Evolutionary conservation across 1,140 invertebrate genomes (phyloP).

Genomic region (Nasonia giraulti): DNA sequence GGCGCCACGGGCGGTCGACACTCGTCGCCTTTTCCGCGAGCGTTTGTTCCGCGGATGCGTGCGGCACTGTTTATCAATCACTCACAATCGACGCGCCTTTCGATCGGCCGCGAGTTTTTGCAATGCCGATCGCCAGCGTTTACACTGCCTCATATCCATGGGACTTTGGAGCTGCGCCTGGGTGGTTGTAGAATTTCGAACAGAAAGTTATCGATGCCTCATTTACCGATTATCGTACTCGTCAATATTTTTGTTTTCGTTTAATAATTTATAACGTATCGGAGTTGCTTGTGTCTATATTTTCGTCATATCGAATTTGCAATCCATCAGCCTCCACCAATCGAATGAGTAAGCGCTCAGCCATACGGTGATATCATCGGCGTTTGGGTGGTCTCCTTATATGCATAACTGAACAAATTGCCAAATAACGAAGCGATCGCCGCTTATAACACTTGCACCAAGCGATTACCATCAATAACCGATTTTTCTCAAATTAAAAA

Average conservation of each 20-base stretch:
- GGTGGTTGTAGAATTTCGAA: not conserved
- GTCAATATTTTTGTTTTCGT: no score
- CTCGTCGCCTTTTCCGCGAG: slow-evolving; percentile 56
- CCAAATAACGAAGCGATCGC: not conserved
- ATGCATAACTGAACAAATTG: slow-evolving; percentile 8
- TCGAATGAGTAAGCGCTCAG: not conserved
- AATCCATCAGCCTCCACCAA: not conserved
- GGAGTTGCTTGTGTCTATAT: no score
- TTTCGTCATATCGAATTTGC: not conserved
- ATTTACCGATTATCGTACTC: no score
- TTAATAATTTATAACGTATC: no score
- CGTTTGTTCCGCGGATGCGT: slow-evolving; percentile 58
- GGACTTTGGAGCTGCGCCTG: not conserved
- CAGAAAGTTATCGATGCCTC: no score
- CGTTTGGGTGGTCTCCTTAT: slow-evolving; percentile 41
- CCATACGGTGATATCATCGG: not conserved
- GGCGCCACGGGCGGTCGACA: slow-evolving; percentile 56
- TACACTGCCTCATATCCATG: slow-evolving; percentile 19
- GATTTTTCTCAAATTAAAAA: not conserved
- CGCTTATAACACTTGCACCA: not conserved
- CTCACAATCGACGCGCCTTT: slow-evolving; percentile 53
- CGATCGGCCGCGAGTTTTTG: slow-evolving; percentile 43
- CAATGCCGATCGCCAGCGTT: slow-evolving; percentile 57
- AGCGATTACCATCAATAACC: not conserved
- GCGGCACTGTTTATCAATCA: slow-evolving; percentile 66